Conservation (phyloP, 2,888 invertebrate genomes). For the Stegophylla sp. region DNA sequence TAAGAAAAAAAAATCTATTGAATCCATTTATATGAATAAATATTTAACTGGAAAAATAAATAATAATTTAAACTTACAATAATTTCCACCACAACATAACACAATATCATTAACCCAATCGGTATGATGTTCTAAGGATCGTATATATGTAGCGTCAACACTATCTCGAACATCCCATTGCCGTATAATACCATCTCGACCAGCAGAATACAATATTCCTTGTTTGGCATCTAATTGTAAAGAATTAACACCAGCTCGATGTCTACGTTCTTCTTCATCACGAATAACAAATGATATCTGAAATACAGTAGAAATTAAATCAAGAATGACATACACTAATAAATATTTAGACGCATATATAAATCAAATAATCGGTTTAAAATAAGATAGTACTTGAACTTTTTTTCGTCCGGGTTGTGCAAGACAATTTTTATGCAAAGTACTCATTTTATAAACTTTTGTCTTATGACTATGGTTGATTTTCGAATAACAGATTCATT, state of each 20-base stretch:
- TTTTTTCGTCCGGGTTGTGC: slow-evolving; percentile 68
- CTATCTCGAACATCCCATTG: slow-evolving; percentile 76
- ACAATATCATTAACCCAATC: slow-evolving; percentile 99
- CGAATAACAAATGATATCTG: slow-evolving; percentile 94
- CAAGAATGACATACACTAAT: background rate
- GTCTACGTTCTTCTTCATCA: slow-evolving; percentile 91
- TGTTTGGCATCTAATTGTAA: slow-evolving; percentile 88
- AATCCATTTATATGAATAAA: background rate
- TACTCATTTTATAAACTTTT: slow-evolving; percentile 37
- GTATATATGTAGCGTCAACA: slow-evolving; percentile 79
- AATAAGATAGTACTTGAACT: slow-evolving; percentile 66
- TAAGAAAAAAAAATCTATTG: background rate
- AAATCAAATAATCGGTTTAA: background rate
- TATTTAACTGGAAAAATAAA: too few species aligned
- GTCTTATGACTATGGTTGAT: background rate
- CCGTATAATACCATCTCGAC: slow-evolving; percentile 95
- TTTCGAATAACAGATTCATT: slow-evolving; percentile 15
- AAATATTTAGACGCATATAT: background rate
- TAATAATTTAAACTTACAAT: slow-evolving; percentile 72
- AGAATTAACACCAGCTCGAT: slow-evolving; percentile 95
- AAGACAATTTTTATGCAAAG: slow-evolving; percentile 56
- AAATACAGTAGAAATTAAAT: background rate
- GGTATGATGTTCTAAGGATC: slow-evolving; percentile 99
- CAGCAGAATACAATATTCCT: slow-evolving; percentile 92
- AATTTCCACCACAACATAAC: slow-evolving; percentile 94